Evolutionary conservation across 2,797 vertebrate genomes (phyloP).

Genomic region (Crocidura indochinensis): DNA sequence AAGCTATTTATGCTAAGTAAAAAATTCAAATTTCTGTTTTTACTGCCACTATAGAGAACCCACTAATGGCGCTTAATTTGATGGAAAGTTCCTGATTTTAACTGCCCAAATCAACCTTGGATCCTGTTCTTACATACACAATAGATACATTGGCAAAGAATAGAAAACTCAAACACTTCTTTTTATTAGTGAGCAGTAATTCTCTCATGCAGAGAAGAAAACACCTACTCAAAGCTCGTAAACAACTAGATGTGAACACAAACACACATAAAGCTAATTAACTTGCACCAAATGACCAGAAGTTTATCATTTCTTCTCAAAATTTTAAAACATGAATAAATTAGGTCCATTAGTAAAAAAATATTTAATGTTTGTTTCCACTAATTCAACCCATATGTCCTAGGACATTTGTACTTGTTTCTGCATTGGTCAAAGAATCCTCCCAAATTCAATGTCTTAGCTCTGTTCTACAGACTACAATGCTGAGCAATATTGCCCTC

Average conservation of each 20-base stretch:
- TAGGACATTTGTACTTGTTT: neutral
- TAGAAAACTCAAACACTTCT: constrained; percentile 51
- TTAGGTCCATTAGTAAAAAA: constrained; percentile 7
- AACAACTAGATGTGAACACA: constrained; percentile 40
- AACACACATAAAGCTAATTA: neutral
- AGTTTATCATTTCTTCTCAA: neutral
- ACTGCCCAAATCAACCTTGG: constrained; percentile 19
- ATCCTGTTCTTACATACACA: neutral
- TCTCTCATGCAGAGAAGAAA: constrained; percentile 59
- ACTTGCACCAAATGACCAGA: neutral
- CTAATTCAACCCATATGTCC: neutral
- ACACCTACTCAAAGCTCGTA: constrained; percentile 36
- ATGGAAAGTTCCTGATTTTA: constrained; percentile 43
- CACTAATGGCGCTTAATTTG: neutral
- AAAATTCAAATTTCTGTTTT: constrained; percentile 60
- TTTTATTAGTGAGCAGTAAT: constrained; percentile 13
- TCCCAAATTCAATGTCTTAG: neutral
- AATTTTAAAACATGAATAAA: neutral
- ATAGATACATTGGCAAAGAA: neutral
- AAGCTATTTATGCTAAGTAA: constrained; percentile 22
- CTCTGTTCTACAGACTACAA: neutral
- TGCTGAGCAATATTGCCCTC: neutral
- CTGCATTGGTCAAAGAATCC: neutral
- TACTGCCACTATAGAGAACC: neutral
- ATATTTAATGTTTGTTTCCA: neutral